phyloP scores from a whole-genome alignment of 2,888 invertebrate species.

The Synergus gifuensis region DNA sequence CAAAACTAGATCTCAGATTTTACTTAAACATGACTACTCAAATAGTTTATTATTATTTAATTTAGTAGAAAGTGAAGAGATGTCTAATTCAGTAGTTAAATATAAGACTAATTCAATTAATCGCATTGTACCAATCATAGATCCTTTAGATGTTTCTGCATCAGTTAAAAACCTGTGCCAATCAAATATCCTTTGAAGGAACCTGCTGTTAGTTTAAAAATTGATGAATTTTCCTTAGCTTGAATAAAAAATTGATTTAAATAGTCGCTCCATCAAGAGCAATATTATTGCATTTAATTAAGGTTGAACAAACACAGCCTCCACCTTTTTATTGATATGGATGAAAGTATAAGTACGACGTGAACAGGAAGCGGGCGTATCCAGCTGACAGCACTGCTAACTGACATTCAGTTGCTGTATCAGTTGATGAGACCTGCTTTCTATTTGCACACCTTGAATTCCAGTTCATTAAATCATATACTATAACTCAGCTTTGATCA shows the following conservation, averaged over 20 bases:
- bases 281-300: neutral
- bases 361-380: neutral
- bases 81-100: no score
- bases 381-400: neutral
- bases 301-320: neutral
- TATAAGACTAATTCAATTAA: no score
- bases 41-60: no score
- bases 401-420: neutral
- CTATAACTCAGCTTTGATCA: neutral
- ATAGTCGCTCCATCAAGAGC: neutral
- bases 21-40: no score
- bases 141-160: no score
- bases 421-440: constrained; percentile 1
- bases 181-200: no score
- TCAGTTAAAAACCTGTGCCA: no score
- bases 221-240: no score
- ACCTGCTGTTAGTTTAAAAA: no score
- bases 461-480: neutral
- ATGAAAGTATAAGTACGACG: neutral
- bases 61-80: no score
- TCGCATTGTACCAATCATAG: no score
- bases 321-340: neutral
- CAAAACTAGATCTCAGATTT: no score
- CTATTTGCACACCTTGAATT: neutral
- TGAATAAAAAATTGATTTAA: neutral